phyloP scores from a whole-genome alignment of 2,888 invertebrate species.

The Chrysomela aeneicollis region DNA sequence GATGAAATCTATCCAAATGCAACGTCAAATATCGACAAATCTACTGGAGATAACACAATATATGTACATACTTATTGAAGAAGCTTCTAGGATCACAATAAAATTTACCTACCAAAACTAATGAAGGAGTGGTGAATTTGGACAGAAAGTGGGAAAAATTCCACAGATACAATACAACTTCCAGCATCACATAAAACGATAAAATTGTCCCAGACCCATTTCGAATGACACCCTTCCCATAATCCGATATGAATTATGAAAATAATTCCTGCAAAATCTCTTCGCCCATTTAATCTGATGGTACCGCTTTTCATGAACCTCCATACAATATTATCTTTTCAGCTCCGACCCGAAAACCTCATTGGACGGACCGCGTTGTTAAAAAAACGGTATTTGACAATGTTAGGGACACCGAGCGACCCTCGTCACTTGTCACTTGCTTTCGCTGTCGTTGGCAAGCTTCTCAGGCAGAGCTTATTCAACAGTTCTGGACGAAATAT shows the following conservation, averaged over 20 bases:
- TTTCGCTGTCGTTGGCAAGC: slow-evolving; percentile 39
- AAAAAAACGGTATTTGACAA: slow-evolving; percentile 28
- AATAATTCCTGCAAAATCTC: slow-evolving; percentile 10
- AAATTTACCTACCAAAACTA: too few species aligned
- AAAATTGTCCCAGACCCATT: too few species aligned
- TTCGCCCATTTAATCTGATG: slow-evolving; percentile 1
- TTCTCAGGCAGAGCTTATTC: slow-evolving; percentile 36
- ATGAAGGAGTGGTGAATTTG: too few species aligned
- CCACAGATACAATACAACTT: too few species aligned
- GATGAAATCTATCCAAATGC: too few species aligned
- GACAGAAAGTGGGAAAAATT: too few species aligned
- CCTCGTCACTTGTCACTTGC: slow-evolving; percentile 40
- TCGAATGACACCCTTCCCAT: neutral
- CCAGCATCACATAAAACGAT: too few species aligned
- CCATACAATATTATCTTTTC: slow-evolving; percentile 19
- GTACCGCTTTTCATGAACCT: slow-evolving; percentile 15
- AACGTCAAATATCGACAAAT: too few species aligned
- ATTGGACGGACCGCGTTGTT: slow-evolving; percentile 20
- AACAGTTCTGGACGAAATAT: slow-evolving; percentile 40
- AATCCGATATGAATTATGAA: slow-evolving; percentile 12
- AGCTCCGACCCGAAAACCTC: slow-evolving; percentile 8
- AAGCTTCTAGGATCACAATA: too few species aligned
- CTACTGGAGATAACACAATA: too few species aligned
- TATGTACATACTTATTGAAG: too few species aligned
- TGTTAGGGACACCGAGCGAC: slow-evolving; percentile 32